Evolutionary conservation across 2,113 vertebrate species (phyloP), one percentile per base, ranked within the genome.

Genomic region (Lynx canadensis): DNA sequence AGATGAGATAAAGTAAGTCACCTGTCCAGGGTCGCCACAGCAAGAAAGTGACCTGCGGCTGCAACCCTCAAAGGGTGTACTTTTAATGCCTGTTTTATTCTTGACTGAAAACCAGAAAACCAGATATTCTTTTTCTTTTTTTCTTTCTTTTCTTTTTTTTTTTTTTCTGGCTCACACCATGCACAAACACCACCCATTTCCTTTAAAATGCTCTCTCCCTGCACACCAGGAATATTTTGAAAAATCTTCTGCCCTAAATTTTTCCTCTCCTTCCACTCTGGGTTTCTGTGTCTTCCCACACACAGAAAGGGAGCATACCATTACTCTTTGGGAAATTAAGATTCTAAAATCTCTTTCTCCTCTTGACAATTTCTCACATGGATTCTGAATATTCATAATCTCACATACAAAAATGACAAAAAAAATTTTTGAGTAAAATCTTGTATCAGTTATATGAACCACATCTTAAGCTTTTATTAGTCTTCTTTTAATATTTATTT

Each of bases 1-100:
- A 27, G 73, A 45, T 74, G 38, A 74, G 38, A 74, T 74, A 74
- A 74, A 74, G 25, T 45, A 74, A 41, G 27, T 74, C 38, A 45
- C 73, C 38, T 41, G 38, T 45, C 38, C 73, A 74, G 6, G 38
- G 73, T 29, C 38, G 45, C 73, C 73, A 78, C 74, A 78, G 27
- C 27, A 48, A 73, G 74, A 48, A 78, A 78, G 74, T 2, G 2
- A 48, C 18, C 74, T 78, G 74, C 15, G 15, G 4, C 41, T 48
- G 14, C 31, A 78, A 31, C 41, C 41, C 14, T 78, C 15, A 4
- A 48, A 78, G 41, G 27, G 48, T 73, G 36, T 84, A 74, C n/a
- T 73, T 66, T 79, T 93, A 69, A 52, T 94, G 69, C 25, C 83
- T 68, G n/a, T 11, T 92, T 94, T 94, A 45, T 48, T 89, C 27